phyloP scores from a whole-genome alignment of 1,140 invertebrate species.

The Drosophila pseudoobscura region DNA sequence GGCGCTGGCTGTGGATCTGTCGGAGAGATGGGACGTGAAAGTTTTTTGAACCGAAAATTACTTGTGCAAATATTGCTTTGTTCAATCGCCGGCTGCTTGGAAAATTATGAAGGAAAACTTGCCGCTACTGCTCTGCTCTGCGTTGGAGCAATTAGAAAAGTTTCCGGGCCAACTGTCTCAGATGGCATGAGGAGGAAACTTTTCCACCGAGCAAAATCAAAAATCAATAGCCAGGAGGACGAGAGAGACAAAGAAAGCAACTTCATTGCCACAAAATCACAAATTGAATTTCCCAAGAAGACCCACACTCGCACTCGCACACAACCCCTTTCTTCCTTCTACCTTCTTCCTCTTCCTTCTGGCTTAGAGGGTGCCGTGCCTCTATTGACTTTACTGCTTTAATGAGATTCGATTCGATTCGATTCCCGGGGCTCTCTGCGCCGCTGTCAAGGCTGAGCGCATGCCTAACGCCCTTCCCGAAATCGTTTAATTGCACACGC shows the following conservation, averaged over 20 bases:
- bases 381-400: slow-evolving; percentile 65
- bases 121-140: neutral
- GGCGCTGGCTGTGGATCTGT: neutral
- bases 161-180: slow-evolving; percentile 62
- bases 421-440: slow-evolving; percentile 1
- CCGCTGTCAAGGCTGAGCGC: slow-evolving; percentile 70
- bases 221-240: slow-evolving; percentile 55
- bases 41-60: slow-evolving; percentile 64
- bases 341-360: slow-evolving; percentile 1
- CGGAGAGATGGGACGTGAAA: slow-evolving; percentile 42
- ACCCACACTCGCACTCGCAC: no score
- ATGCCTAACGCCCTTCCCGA: slow-evolving; percentile 68
- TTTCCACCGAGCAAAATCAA: slow-evolving; percentile 29
- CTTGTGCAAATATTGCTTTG: slow-evolving; percentile 77
- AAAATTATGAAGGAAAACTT: slow-evolving; percentile 66
- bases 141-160: slow-evolving; percentile 69
- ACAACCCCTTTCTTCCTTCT: slow-evolving; percentile 15
- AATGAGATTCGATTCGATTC: slow-evolving; percentile 42
- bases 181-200: slow-evolving; percentile 30
- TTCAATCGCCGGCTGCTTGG: slow-evolving; percentile 60
- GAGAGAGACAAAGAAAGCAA: slow-evolving; percentile 24
- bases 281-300: slow-evolving; percentile 62
- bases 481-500: slow-evolving; percentile 70
- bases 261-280: slow-evolving; percentile 56
- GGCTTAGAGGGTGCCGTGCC: slow-evolving; percentile 3